These are phyloP conservation scores for Drosophila ficusphila DNA, from an alignment of 1,140 invertebrate species.

Conservation along the genomic window DNA sequence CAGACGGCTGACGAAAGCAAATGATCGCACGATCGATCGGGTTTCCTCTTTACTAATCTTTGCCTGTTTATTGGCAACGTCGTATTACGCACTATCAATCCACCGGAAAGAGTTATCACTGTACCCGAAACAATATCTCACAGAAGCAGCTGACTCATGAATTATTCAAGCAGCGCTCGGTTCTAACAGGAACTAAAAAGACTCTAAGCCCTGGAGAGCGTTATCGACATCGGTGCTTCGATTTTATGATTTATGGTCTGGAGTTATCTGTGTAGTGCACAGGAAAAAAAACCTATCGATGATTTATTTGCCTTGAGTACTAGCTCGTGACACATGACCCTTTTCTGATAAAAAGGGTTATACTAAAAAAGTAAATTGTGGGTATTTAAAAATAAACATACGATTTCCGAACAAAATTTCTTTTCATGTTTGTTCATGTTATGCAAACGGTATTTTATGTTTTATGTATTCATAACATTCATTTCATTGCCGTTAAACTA, in stretches of 20 bases:
- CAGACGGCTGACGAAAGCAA: constrained; percentile 40
- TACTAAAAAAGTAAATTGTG: no score
- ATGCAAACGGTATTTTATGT: no score
- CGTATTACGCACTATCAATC: not conserved
- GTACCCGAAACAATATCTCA: not conserved
- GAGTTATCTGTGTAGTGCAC: not conserved
- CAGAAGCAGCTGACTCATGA: constrained; percentile 3
- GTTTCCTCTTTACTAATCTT: not conserved
- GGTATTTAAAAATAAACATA: no score
- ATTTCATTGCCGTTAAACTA: no score
- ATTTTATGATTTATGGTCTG: constrained; percentile 16
- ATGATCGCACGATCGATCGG: not conserved
- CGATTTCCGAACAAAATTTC: no score
- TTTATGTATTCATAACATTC: no score
- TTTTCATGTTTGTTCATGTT: no score
- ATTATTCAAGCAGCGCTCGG: constrained; percentile 12
- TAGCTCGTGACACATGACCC: no score
- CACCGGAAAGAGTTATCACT: not conserved
- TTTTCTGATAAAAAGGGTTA: no score
- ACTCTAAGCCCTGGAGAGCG: not conserved
- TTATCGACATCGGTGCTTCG: constrained; percentile 3
- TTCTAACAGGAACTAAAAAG: constrained; percentile 8
- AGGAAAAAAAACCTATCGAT: not conserved
- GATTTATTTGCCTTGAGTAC: not conserved
- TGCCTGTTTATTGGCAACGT: not conserved